Evolutionary conservation across 2,888 invertebrate genomes (phyloP).

Genomic region (Busseola fusca): DNA sequence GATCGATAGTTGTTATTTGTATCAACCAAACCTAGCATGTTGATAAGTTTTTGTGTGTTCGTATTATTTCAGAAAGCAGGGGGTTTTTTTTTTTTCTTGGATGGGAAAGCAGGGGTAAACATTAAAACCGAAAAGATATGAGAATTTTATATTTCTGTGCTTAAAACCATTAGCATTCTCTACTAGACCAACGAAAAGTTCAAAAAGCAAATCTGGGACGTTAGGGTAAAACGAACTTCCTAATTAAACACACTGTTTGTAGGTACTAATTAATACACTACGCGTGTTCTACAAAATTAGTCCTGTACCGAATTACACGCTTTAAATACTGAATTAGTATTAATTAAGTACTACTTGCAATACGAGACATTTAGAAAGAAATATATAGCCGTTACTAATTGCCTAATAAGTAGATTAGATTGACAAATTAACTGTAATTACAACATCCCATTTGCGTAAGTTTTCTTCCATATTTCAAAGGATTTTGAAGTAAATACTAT

Average conservation of each 20-base stretch:
- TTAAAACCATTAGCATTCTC: background rate
- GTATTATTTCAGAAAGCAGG: background rate
- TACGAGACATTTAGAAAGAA: background rate
- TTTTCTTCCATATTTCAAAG: background rate
- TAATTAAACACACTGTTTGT: slow-evolving; percentile 15
- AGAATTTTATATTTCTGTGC: too few species aligned
- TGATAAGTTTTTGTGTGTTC: too few species aligned
- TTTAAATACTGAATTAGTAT: slow-evolving; percentile 10
- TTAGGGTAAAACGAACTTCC: background rate
- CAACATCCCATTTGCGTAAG: background rate
- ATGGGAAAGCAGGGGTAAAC: background rate
- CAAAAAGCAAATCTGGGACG: slow-evolving; percentile 11
- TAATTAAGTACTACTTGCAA: background rate
- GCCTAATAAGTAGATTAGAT: background rate
- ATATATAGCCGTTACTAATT: background rate
- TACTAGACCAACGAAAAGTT: slow-evolving; percentile 10
- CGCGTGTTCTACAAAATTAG: background rate
- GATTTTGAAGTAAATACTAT: background rate
- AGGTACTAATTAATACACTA: slow-evolving; percentile 4
- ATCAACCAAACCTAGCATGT: too few species aligned
- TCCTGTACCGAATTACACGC: background rate
- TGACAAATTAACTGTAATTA: background rate
- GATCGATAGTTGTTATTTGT: background rate
- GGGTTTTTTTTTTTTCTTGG: too few species aligned
- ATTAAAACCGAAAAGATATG: too few species aligned